Base-by-base conservation (phyloP, 2,113 vertebrate species). In the Pseudois nayaur region DNA sequence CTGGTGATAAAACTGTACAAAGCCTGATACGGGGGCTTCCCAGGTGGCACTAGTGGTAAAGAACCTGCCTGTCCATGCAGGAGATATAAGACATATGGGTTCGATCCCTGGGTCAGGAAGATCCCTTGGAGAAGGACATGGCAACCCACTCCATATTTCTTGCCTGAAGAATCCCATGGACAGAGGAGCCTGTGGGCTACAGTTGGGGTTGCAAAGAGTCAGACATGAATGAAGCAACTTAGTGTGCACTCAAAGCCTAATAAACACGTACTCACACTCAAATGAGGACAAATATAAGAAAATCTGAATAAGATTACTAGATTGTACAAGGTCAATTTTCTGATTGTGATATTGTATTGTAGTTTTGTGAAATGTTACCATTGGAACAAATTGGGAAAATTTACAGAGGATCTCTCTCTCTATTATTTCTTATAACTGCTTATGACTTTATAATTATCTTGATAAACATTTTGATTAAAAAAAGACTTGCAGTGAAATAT, bases 341-440 rank as follows among this genome's bases (percentile, higher is more conserved):
- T 96, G 40, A 6, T 31, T 83, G n/a, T 33, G 36, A 54, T 81
- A 88, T 31, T 67, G 4, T 55, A n/a, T 60, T 57, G 17, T 15
- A 31, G 27, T 81, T 94, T 95, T 86, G 25, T 17, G 91, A 91
- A 91, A 96, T 86, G n/a, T n/a, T 84, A 60, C n/a, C 55, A 45
- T n/a, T 90, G 40, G 40, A 57, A 88, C 13, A 95, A 85, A 82
- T 14, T 59, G 2, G 36, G 43, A 64, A 83, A 82, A 55, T 88
- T n/a, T 87, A 87, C 6, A 86, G 79, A 10, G 52, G 76, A 13
- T 48, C 7, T 62, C 12, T 50, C 13, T 48, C 10, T 36, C 25
- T 55, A 21, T 71, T 81, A 86, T 91, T 91, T 87, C 40, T 89
- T 67, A 40, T 29, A 83, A 84, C 7, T 59, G 45, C 29, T 48